phyloP scores from a whole-genome alignment of 2,113 vertebrate genomes.

The Martes martes region DNA sequence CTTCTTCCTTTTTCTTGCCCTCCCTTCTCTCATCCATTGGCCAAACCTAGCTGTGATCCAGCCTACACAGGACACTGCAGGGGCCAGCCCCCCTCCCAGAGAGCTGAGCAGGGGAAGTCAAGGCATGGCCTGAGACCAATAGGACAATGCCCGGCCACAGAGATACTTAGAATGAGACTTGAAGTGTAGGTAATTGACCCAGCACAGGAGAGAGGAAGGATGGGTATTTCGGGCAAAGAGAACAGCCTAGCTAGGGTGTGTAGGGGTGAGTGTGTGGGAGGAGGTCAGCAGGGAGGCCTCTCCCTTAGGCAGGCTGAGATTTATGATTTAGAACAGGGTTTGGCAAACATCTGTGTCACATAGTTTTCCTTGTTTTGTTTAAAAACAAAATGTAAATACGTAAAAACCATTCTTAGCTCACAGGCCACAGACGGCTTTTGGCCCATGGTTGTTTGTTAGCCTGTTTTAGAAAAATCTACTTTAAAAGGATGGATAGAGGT shows the following conservation, averaged over 20 bases:
- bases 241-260: neutral
- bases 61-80: neutral
- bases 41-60: neutral
- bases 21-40: neutral
- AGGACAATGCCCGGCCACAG: neutral
- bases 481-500: neutral
- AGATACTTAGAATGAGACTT: neutral
- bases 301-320: neutral
- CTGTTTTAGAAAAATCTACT: neutral
- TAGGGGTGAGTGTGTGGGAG: neutral
- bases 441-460: neutral
- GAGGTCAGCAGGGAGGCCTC: neutral
- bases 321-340: neutral
- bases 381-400: constrained; percentile 26
- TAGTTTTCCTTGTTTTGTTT: constrained; percentile 32
- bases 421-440: neutral
- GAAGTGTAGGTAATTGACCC: neutral
- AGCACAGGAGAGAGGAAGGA: neutral
- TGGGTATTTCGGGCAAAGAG: neutral
- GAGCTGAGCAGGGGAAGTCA: neutral
- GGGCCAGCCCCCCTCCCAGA: neutral
- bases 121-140: neutral
- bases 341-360: neutral
- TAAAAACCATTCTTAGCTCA: neutral
- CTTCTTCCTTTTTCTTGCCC: neutral